A percentile compares a stretch with the other conserved stretches of the same genome.
These are phyloP conservation scores for Artemia franciscana DNA, from an alignment of 1,140 invertebrate genomes.

Conservation along the genomic window DNA sequence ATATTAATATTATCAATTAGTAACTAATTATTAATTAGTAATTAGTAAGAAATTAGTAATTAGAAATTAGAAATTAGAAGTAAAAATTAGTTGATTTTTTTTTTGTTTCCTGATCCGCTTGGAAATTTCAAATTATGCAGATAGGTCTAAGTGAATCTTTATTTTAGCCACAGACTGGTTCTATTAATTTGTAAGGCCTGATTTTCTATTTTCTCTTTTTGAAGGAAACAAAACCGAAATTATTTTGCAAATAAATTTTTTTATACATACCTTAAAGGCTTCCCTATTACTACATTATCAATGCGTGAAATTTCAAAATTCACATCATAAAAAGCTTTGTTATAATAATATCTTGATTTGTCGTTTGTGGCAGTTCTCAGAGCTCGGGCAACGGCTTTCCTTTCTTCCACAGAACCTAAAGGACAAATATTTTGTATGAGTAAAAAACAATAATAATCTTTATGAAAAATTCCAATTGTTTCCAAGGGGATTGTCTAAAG, in stretches of 20 bases:
- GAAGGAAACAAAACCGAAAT: not conserved
- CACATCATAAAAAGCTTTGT: slow-evolving; percentile 69
- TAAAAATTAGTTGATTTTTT: no score
- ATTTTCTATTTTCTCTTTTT: not conserved
- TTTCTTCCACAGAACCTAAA: slow-evolving; percentile 33
- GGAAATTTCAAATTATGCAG: no score
- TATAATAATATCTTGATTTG: slow-evolving; percentile 66
- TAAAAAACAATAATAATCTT: not conserved
- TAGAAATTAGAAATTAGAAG: no score
- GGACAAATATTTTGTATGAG: not conserved
- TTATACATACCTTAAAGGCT: slow-evolving; percentile 40
- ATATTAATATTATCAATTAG: not conserved
- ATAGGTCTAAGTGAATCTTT: no score
- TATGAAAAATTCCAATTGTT: no score
- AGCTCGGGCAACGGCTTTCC: slow-evolving; percentile 56
- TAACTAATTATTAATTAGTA: no score
- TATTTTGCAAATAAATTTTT: not conserved
- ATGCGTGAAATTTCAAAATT: slow-evolving; percentile 54
- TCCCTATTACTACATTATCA: slow-evolving; percentile 65
- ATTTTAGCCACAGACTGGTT: no score
- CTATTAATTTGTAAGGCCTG: slow-evolving; percentile 1
- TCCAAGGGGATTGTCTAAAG: no score
- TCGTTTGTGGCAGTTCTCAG: slow-evolving; percentile 46
- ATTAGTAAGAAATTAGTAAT: no score
- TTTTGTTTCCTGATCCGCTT: not conserved